Percentiles rank a stretch among this genome's conserved stretches.
Evolutionary conservation across 1,140 invertebrate species (phyloP).

Genomic region (Tachypleus tridentatus): DNA sequence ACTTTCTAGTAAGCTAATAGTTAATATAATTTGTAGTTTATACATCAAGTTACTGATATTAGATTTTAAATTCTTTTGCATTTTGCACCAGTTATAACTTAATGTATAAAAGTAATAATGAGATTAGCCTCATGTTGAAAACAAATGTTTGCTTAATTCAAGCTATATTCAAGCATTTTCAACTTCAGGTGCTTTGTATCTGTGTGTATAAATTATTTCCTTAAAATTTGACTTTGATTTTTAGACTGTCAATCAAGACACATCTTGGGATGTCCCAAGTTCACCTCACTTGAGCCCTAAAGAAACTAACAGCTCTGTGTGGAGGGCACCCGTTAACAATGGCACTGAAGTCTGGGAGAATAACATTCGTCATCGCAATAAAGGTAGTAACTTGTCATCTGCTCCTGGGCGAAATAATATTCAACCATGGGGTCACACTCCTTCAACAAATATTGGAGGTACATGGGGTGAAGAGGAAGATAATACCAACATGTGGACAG

Average conservation of each 20-base stretch:
- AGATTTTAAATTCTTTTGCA: too few species aligned
- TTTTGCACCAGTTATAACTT: too few species aligned
- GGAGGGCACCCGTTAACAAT: slow-evolving; percentile 20
- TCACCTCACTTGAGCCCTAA: slow-evolving; percentile 66
- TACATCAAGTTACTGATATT: too few species aligned
- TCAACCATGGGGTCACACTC: slow-evolving; percentile 65
- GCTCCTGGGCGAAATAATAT: slow-evolving; percentile 3
- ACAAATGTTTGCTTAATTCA: too few species aligned
- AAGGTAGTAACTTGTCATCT: slow-evolving; percentile 5
- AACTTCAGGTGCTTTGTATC: too few species aligned
- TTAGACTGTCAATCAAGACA: slow-evolving; percentile 83
- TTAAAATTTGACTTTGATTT: slow-evolving; percentile 5
- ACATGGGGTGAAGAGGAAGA: slow-evolving; percentile 93
- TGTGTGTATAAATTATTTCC: too few species aligned
- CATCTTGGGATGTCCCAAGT: slow-evolving; percentile 78
- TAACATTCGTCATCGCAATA: slow-evolving; percentile 56
- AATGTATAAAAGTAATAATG: too few species aligned
- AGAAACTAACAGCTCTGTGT: slow-evolving; percentile 30
- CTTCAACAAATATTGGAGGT: slow-evolving; percentile 77
- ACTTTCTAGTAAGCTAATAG: too few species aligned
- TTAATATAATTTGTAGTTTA: too few species aligned
- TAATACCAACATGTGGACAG: slow-evolving; percentile 41
- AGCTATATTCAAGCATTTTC: too few species aligned
- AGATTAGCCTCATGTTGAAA: too few species aligned
- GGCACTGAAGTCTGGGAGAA: slow-evolving; percentile 91